A percentile compares a stretch with the other conserved stretches of the same genome.
These are phyloP conservation scores for Eufriesea mexicana DNA, from an alignment of 1,140 invertebrate species.

Conservation along the genomic window DNA sequence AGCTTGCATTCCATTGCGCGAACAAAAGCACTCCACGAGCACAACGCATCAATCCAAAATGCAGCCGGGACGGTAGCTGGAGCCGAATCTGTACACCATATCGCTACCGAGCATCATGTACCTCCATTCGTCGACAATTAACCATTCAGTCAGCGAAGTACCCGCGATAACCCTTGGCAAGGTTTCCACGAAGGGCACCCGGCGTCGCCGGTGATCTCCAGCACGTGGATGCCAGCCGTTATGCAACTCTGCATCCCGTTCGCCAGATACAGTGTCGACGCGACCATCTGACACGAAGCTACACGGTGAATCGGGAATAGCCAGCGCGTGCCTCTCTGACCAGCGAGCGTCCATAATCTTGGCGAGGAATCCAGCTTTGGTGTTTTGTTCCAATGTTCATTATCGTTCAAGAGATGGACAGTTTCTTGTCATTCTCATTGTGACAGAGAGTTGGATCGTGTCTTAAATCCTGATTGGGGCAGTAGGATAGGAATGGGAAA, in stretches of 20 bases:
- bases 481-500: too few relatives aligned
- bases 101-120: conserved; percentile 11
- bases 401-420: not conserved
- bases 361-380: conserved; percentile 4
- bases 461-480: too few relatives aligned
- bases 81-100: not conserved
- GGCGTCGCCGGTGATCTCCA: conserved; percentile 37
- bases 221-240: conserved; percentile 54
- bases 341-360: conserved; percentile 34
- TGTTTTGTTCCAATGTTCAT: conserved; percentile 1
- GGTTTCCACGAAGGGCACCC: conserved; percentile 35
- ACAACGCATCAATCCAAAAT: not conserved
- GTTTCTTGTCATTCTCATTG: not conserved
- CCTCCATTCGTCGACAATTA: conserved; percentile 17
- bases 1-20: not conserved
- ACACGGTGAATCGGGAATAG: conserved; percentile 71
- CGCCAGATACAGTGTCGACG: conserved; percentile 25
- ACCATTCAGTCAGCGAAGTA: conserved; percentile 15
- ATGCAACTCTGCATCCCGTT: conserved; percentile 45
- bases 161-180: conserved; percentile 21
- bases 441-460: too few relatives aligned
- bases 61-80: not conserved
- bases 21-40: not conserved
- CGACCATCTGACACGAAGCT: conserved; percentile 51
- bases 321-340: conserved; percentile 57